These are phyloP conservation scores for Rhagoletis zephyria DNA, from an alignment of 1,140 invertebrate species.

Conservation along the genomic window DNA sequence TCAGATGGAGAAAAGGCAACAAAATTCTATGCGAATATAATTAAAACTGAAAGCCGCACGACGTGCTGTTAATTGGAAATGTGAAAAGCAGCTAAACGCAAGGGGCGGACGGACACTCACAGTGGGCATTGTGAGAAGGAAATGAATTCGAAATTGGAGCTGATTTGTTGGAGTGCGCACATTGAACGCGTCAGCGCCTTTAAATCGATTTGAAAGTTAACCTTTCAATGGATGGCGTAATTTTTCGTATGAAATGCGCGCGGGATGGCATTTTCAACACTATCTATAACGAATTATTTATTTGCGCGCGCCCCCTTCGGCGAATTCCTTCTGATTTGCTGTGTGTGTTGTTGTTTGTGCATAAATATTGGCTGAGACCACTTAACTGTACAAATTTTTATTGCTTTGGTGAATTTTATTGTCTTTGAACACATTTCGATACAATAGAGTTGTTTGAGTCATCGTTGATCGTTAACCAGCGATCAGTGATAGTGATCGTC, in stretches of 20 bases:
- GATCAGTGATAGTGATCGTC: conserved; percentile 39
- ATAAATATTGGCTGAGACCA: neutral
- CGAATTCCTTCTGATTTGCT: conserved; percentile 1
- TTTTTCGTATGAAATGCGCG: neutral
- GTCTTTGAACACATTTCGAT: neutral
- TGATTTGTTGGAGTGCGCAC: neutral
- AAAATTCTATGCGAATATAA: conserved; percentile 38
- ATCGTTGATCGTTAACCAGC: conserved; percentile 50
- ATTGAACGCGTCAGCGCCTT: conserved; percentile 29
- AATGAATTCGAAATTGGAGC: conserved; percentile 29
- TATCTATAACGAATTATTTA: neutral
- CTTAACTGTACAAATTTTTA: conserved; percentile 43
- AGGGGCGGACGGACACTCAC: neutral
- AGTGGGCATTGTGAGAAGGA: conserved; percentile 21
- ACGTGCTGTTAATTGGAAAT: conserved; percentile 48
- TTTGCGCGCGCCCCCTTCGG: neutral
- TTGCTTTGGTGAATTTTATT: conserved; percentile 38
- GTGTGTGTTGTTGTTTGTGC: neutral
- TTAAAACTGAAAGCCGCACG: conserved; percentile 45
- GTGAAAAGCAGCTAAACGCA: neutral
- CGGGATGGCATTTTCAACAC: neutral
- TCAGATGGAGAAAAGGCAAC: conserved; percentile 28
- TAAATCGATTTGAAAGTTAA: conserved; percentile 31
- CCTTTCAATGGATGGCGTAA: neutral
- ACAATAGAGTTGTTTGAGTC: conserved; percentile 52